Base-by-base conservation (phyloP, 2,113 vertebrate genomes). In the Pangasianodon hypophthalmus region DNA sequence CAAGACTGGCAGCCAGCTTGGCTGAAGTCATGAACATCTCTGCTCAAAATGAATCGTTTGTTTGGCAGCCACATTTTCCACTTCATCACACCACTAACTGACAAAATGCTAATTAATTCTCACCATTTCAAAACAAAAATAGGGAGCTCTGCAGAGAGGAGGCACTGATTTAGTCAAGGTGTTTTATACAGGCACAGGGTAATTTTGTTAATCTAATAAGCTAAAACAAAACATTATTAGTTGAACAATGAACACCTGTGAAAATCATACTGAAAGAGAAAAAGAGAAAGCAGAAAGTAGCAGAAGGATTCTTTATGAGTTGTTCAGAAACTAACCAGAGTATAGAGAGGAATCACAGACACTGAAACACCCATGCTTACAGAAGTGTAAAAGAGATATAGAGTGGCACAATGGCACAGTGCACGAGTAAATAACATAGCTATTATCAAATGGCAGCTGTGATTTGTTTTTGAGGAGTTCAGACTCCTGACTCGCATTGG, bases 381-480 rank as follows among this genome's bases (percentile, higher is more conserved):
- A 83, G 89, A 46, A 29, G 50, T 18, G 9, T 67, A 52, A 50
- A 52, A 48, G 10, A 41, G 29, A 82, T 48, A 69, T n/a, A 52
- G 46, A 29, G 11, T 14, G 32, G 32, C 24, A 67, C 11, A 46
- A 32, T 50, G 13, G 4, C 62, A 52, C 69, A 73, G 32, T 73
- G 69, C 32, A 73, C 19, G 18, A 44, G 18, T 26, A 48, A 48
- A 79, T 79, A 26, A 48, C 10, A 79, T 13, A 11, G 8, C 2
- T 44, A 44, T 44, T 44, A 75, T 6, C 21, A 92, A 93, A 95
- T 91, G 91, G 93, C 93, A 62, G 94, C 92, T 87, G 92, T 95
- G 95, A 95, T 96, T 96, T 95, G 94, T 96, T 96, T 96, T 96
- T 94, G 93, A 93, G 94, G 93, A 93, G 92, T 93, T 93, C 93